These are phyloP conservation scores for Pluvianellus socialis DNA, from an alignment of 2,113 vertebrate genomes.

Conservation along the genomic window DNA sequence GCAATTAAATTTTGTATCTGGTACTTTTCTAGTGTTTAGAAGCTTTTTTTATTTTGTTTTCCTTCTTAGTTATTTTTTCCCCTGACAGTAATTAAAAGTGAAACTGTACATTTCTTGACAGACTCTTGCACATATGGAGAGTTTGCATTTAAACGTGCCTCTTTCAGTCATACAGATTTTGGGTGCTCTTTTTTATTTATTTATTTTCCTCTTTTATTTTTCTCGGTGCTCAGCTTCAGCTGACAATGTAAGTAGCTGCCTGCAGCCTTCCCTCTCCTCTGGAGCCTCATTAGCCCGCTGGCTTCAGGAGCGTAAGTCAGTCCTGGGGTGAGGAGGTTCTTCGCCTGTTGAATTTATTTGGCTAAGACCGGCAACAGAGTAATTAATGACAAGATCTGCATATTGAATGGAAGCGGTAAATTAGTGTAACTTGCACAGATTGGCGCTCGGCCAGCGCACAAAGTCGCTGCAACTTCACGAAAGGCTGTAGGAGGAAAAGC, in stretches of 20 bases:
- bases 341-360: not conserved
- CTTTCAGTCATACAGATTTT: constrained; percentile 71
- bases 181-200: constrained; percentile 57
- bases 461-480: constrained; percentile 13
- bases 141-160: constrained; percentile 71
- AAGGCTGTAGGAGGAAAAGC: constrained; percentile 48
- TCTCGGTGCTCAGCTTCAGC: not conserved
- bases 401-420: not conserved
- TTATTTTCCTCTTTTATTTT: not conserved
- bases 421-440: not conserved
- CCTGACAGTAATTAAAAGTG: constrained; percentile 67
- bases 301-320: not conserved
- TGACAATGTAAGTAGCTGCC: not conserved
- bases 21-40: not conserved
- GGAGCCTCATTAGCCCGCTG: not conserved
- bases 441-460: not conserved
- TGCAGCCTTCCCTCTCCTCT: not conserved
- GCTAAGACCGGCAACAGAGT: not conserved
- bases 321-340: not conserved
- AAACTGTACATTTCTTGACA: constrained; percentile 70
- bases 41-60: constrained; percentile 41
- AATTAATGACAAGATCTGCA: constrained; percentile 4
- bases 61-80: constrained; percentile 50
- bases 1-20: not conserved
- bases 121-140: constrained; percentile 71